Percentiles rank a stretch among this genome's conserved stretches.
These are phyloP conservation scores for Megalops cyprinoides DNA, from an alignment of 2,797 vertebrate species.

Conservation along the genomic window DNA sequence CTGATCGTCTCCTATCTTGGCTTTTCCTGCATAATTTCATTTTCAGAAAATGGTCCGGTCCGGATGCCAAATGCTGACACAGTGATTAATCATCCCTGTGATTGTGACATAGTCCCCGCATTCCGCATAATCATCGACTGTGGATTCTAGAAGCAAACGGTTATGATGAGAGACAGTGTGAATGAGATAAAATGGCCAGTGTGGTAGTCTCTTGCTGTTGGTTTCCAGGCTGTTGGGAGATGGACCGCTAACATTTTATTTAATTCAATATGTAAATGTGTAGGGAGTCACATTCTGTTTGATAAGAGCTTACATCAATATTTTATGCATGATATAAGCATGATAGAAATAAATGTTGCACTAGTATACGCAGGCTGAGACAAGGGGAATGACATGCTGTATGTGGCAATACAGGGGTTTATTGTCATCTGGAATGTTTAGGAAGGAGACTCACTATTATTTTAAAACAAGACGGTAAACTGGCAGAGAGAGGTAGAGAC, in stretches of 20 bases:
- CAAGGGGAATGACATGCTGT: neutral
- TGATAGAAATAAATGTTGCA: neutral
- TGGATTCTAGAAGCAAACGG: neutral
- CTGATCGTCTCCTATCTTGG: slow-evolving; percentile 17
- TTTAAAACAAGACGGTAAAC: neutral
- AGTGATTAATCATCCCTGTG: neutral
- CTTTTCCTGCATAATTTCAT: slow-evolving; percentile 3
- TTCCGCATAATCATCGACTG: neutral
- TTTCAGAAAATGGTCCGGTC: slow-evolving; percentile 2
- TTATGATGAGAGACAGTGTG: neutral
- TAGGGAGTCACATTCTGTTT: neutral
- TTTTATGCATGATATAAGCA: neutral
- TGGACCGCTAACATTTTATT: neutral
- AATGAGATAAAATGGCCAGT: neutral
- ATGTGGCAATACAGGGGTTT: neutral
- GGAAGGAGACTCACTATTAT: neutral
- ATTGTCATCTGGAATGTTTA: neutral
- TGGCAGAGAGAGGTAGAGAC: neutral
- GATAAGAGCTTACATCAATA: neutral
- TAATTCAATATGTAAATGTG: slow-evolving; percentile 3
- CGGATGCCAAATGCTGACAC: slow-evolving; percentile 5
- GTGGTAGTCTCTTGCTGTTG: neutral
- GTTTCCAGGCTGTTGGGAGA: neutral
- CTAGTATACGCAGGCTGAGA: neutral
- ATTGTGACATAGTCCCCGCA: neutral